phyloP scores from a whole-genome alignment of 2,888 invertebrate genomes.

The Ephialtes manifestator region DNA sequence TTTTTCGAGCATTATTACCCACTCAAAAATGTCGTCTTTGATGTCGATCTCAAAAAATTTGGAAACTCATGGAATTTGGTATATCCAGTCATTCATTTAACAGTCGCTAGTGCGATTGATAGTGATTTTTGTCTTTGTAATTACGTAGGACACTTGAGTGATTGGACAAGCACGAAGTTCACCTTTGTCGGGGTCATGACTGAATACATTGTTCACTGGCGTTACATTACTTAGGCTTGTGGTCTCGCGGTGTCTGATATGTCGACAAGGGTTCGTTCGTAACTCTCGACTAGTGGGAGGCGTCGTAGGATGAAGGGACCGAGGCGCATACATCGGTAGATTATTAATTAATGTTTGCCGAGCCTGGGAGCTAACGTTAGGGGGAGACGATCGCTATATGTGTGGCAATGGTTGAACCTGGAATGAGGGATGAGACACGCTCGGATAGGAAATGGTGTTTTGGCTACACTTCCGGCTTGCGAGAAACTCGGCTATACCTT shows the following conservation, averaged over 20 bases:
- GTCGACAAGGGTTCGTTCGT: conserved; percentile 25
- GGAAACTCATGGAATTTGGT: too few species aligned
- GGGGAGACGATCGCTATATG: not conserved
- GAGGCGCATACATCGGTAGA: conserved; percentile 57
- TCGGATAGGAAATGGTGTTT: conserved; percentile 65
- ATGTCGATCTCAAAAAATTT: too few species aligned
- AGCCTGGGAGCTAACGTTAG: conserved; percentile 5
- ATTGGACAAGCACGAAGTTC: not conserved
- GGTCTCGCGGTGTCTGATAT: conserved; percentile 21
- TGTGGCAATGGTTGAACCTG: not conserved
- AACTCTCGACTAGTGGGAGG: conserved; percentile 5
- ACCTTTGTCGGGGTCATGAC: not conserved
- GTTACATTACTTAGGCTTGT: conserved; percentile 35
- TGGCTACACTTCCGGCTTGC: conserved; percentile 57
- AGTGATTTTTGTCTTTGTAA: too few species aligned
- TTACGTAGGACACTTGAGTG: not conserved
- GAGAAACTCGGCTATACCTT: conserved; percentile 26
- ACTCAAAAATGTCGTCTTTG: too few species aligned
- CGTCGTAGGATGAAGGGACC: conserved; percentile 16
- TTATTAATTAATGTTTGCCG: conserved; percentile 73
- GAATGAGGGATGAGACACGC: not conserved
- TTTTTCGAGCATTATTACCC: too few species aligned
- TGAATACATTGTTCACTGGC: not conserved
- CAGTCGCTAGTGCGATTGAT: too few species aligned
- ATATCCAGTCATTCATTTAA: too few species aligned